Conservation (phyloP, 2,888 invertebrate genomes). For the Sarcophaga rosellei region DNA sequence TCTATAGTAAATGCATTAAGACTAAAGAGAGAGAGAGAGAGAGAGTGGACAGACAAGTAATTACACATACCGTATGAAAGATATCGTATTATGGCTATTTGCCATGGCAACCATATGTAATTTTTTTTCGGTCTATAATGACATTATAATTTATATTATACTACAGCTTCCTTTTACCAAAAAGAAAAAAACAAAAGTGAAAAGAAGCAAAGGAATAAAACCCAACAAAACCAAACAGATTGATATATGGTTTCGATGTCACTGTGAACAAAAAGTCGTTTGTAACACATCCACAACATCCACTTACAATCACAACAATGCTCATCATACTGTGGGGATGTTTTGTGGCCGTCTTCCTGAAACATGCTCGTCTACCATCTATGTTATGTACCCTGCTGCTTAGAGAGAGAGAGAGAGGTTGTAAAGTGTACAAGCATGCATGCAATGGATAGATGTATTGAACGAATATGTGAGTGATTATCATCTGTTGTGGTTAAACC, state of each 20-base stretch:
- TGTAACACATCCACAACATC: conserved; percentile 34
- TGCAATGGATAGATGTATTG: background rate
- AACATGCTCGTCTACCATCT: background rate
- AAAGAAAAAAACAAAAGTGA: background rate
- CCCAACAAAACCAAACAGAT: conserved; percentile 59
- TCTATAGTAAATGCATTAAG: conserved; percentile 43
- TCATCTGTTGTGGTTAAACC: conserved; percentile 68
- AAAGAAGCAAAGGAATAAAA: conserved; percentile 37
- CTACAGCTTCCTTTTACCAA: conserved; percentile 36
- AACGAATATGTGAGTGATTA: conserved; percentile 60
- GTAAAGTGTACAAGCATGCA: background rate
- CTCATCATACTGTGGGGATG: conserved; percentile 63
- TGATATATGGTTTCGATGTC: conserved; percentile 68
- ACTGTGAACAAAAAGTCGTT: conserved; percentile 66
- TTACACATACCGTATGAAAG: background rate
- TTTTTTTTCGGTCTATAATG: conserved; percentile 74
- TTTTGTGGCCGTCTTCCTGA: conserved; percentile 56
- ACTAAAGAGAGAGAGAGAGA: background rate
- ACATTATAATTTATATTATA: conserved; percentile 79
- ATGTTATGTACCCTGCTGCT: background rate
- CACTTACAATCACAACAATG: conserved; percentile 8
- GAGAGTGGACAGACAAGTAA: conserved; percentile 4
- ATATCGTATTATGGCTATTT: background rate
- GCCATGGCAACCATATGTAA: conserved; percentile 45
- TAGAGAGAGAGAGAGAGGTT: background rate